Percentiles rank a stretch among this genome's conserved stretches.
phyloP scores from a whole-genome alignment of 2,888 invertebrate species.

The Priocnemis perturbator region DNA sequence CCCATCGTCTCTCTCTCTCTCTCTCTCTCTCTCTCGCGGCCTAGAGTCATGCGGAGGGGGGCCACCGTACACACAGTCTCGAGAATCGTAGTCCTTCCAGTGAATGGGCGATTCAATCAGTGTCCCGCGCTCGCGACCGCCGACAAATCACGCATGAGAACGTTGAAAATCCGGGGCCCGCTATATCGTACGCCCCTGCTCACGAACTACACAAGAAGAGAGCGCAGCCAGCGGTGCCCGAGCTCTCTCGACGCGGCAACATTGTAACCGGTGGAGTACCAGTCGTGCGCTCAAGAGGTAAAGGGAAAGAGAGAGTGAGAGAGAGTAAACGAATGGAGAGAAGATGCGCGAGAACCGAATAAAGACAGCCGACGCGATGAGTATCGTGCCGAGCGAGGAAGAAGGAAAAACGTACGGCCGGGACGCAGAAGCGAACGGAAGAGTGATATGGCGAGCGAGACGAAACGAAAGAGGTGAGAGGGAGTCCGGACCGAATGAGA shows the following conservation, averaged over 20 bases:
- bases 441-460: not conserved
- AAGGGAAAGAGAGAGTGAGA: too few relatives aligned
- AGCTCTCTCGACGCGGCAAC: conserved; percentile 60
- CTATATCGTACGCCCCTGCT: conserved; percentile 49
- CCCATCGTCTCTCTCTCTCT: too few relatives aligned
- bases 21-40: too few relatives aligned
- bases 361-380: not conserved
- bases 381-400: not conserved
- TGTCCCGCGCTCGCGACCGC: too few relatives aligned
- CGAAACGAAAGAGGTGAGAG: conserved; percentile 7
- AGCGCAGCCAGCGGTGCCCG: conserved; percentile 33
- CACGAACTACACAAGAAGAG: conserved; percentile 26
- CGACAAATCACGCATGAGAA: too few relatives aligned
- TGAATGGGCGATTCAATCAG: too few relatives aligned
- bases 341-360: not conserved
- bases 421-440: conserved; percentile 4
- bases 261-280: conserved; percentile 55
- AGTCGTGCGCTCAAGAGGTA: conserved; percentile 26
- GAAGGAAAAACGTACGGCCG: not conserved
- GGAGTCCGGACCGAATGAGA: conserved; percentile 26
- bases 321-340: not conserved
- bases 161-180: not conserved
- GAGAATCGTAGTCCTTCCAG: too few relatives aligned
- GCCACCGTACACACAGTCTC: too few relatives aligned
- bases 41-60: too few relatives aligned